Conservation (phyloP, 1,140 invertebrate genomes). For the Reticulitermes speratus region DNA sequence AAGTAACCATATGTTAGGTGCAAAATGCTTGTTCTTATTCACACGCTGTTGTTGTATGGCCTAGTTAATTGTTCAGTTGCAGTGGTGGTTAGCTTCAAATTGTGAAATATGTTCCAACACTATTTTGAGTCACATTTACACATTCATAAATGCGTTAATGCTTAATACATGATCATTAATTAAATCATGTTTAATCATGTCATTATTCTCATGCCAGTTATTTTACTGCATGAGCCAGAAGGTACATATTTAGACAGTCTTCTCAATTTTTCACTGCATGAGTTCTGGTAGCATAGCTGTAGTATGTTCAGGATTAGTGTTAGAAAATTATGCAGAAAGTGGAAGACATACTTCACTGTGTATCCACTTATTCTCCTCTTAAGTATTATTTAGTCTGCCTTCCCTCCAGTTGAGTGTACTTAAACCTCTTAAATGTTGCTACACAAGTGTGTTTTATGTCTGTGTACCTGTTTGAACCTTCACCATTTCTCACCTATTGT, state of each 20-base stretch:
- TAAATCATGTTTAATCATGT: no score
- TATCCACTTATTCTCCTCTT: neutral
- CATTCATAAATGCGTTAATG: no score
- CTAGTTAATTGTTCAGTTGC: no score
- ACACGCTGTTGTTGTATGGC: no score
- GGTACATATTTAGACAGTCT: neutral
- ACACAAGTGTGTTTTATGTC: constrained; percentile 42
- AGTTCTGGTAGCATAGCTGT: neutral
- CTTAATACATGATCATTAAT: no score
- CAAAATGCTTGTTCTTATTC: no score
- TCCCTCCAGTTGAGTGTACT: neutral
- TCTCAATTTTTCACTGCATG: neutral
- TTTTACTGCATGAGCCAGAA: neutral
- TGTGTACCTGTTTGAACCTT: constrained; percentile 34
- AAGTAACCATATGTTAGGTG: no score
- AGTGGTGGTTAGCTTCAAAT: no score
- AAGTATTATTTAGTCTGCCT: constrained; percentile 37
- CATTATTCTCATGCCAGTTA: no score
- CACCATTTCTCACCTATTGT: neutral
- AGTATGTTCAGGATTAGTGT: neutral
- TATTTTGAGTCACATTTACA: no score
- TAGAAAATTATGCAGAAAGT: neutral
- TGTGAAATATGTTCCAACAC: no score
- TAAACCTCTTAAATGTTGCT: constrained; percentile 24
- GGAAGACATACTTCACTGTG: no score